A percentile compares a stretch with the other conserved stretches of the same genome.
phyloP scores from a whole-genome alignment of 2,113 vertebrate genomes.

The Gallinago undulata region DNA sequence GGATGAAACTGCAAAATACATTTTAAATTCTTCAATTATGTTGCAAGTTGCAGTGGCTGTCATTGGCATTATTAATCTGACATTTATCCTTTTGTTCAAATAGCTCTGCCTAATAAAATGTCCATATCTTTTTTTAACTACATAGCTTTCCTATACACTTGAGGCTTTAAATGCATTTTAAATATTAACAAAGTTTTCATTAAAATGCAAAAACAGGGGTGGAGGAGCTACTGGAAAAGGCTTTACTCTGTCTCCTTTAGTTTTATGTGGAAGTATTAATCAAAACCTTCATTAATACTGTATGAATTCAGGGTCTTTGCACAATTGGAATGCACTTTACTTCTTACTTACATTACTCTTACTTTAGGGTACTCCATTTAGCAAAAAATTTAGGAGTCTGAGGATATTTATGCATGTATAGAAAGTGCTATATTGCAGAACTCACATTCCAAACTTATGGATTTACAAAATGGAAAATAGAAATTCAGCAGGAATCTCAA shows the following conservation, averaged over 20 bases:
- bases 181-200: slow-evolving; percentile 71
- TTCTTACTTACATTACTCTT: not conserved
- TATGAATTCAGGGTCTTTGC: not conserved
- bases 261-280: slow-evolving; percentile 65
- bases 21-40: slow-evolving; percentile 29
- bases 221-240: slow-evolving; percentile 38
- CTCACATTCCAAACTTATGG: not conserved
- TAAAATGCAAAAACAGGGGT: slow-evolving; percentile 64
- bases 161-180: slow-evolving; percentile 63
- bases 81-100: slow-evolving; percentile 54
- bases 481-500: not conserved
- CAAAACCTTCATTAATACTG: slow-evolving; percentile 68
- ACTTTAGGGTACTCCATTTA: not conserved
- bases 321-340: not conserved
- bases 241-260: slow-evolving; percentile 55
- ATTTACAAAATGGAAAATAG: not conserved
- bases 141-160: not conserved
- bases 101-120: slow-evolving; percentile 62
- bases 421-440: not conserved
- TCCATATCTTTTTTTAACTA: slow-evolving; percentile 8
- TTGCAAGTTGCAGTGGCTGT: slow-evolving; percentile 36
- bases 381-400: not conserved
- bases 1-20: not conserved
- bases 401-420: not conserved
- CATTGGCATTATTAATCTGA: slow-evolving; percentile 2